These are phyloP conservation scores for Andrena dorsata DNA, from an alignment of 2,888 invertebrate genomes.

Conservation along the genomic window DNA sequence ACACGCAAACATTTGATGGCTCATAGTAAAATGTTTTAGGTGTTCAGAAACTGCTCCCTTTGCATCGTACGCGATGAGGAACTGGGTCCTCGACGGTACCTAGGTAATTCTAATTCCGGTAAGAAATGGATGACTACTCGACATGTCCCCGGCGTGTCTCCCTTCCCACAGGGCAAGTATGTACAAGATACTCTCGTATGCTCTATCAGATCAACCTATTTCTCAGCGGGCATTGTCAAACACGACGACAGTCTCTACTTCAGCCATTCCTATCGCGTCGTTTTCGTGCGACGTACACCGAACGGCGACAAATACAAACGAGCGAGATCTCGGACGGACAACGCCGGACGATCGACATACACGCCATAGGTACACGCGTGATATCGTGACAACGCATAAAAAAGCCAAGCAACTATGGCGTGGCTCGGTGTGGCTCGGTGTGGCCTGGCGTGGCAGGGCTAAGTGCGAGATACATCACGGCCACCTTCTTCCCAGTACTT, in stretches of 20 bases:
- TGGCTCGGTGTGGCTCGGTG: conserved; percentile 65
- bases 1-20: no score
- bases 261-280: conserved; percentile 50
- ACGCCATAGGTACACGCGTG: conserved; percentile 69
- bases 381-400: conserved; percentile 72
- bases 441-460: conserved; percentile 76
- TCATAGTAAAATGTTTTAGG: no score
- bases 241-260: conserved; percentile 20
- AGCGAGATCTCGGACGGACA: conserved; percentile 72
- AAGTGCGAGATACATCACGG: conserved; percentile 84
- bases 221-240: conserved; percentile 43
- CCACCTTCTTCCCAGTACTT: conserved; percentile 66
- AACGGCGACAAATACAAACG: conserved; percentile 74
- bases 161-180: not conserved
- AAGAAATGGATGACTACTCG: conserved; percentile 10
- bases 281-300: conserved; percentile 41
- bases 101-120: not conserved
- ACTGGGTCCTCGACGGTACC: no score
- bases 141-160: not conserved
- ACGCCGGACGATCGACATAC: conserved; percentile 68
- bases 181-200: conserved; percentile 15
- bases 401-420: conserved; percentile 64
- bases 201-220: conserved; percentile 63
- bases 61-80: no score
- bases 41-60: no score